These are phyloP conservation scores for Bimastos eiseni DNA, from an alignment of 2,888 invertebrate species.

Conservation along the genomic window DNA sequence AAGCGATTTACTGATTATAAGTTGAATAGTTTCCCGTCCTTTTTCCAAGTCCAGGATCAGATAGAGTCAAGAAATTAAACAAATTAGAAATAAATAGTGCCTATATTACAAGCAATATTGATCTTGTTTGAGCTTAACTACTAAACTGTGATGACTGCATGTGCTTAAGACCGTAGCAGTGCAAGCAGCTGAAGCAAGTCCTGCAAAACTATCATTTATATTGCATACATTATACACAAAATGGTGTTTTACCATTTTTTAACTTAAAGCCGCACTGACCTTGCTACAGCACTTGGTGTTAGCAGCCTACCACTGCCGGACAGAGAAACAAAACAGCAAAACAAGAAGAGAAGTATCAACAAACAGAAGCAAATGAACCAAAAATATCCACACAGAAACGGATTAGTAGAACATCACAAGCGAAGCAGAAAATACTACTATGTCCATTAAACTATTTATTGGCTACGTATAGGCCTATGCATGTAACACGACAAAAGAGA, in stretches of 20 bases:
- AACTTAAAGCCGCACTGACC: not conserved
- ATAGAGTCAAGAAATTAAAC: too few species aligned
- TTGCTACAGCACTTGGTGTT: not conserved
- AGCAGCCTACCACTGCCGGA: not conserved
- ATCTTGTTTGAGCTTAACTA: not conserved
- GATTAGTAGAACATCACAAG: not conserved
- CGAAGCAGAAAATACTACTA: not conserved
- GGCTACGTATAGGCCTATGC: too few species aligned
- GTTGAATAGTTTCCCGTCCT: not conserved
- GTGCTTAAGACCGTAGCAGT: not conserved
- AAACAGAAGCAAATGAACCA: not conserved
- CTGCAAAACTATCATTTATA: too few species aligned
- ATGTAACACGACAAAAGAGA: too few species aligned
- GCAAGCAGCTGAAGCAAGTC: too few species aligned
- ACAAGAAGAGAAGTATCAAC: not conserved
- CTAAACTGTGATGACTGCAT: not conserved
- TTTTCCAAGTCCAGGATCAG: not conserved
- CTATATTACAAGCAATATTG: not conserved
- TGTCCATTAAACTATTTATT: too few species aligned
- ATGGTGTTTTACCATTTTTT: too few species aligned
- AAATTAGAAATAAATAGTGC: too few species aligned
- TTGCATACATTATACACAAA: too few species aligned
- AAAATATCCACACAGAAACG: not conserved
- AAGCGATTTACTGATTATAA: too few species aligned
- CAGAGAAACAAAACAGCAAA: not conserved